Evolutionary conservation across 2,797 vertebrate genomes (phyloP).

Genomic region (Labroides dimidiatus): DNA sequence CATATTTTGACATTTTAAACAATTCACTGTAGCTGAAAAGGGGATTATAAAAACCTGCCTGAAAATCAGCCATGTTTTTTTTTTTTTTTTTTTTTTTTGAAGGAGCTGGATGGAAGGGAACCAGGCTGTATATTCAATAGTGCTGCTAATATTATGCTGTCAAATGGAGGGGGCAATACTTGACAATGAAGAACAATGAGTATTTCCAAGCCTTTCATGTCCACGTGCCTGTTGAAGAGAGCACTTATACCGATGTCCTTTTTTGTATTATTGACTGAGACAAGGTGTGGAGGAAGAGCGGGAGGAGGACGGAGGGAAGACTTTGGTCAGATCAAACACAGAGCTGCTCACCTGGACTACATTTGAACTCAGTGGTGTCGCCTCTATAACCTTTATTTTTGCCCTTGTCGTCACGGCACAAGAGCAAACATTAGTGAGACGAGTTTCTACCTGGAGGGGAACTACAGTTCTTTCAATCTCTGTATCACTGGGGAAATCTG

Average conservation of each 20-base stretch:
- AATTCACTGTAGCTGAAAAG: constrained; percentile 49
- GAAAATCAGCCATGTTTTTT: constrained; percentile 36
- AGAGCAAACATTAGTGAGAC: constrained; percentile 36
- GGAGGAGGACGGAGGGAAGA: constrained; percentile 11
- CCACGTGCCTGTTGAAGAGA: constrained; percentile 43
- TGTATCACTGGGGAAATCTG: constrained; percentile 46
- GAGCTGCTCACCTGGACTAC: neutral
- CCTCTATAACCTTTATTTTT: constrained; percentile 33
- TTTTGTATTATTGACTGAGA: constrained; percentile 54
- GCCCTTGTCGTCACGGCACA: constrained; percentile 28
- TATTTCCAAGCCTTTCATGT: constrained; percentile 61
- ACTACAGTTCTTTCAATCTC: constrained; percentile 31
- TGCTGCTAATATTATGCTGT: constrained; percentile 63
- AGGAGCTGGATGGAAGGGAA: constrained; percentile 46
- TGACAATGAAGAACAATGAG: constrained; percentile 70
- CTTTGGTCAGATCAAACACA: constrained; percentile 11
- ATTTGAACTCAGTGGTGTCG: constrained; percentile 21
- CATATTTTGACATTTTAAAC: constrained; percentile 76
- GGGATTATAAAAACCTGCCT: constrained; percentile 45
- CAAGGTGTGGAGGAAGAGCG: constrained; percentile 30
- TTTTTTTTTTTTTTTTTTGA: constrained; percentile 19
- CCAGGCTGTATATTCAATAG: constrained; percentile 45
- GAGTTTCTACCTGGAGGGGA: constrained; percentile 17
- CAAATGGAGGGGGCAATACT: constrained; percentile 59
- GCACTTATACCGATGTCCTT: constrained; percentile 41